A percentile compares a stretch with the other conserved stretches of the same genome.
phyloP scores from a whole-genome alignment of 1,140 invertebrate species.

The Anoplolepis gracilipes region DNA sequence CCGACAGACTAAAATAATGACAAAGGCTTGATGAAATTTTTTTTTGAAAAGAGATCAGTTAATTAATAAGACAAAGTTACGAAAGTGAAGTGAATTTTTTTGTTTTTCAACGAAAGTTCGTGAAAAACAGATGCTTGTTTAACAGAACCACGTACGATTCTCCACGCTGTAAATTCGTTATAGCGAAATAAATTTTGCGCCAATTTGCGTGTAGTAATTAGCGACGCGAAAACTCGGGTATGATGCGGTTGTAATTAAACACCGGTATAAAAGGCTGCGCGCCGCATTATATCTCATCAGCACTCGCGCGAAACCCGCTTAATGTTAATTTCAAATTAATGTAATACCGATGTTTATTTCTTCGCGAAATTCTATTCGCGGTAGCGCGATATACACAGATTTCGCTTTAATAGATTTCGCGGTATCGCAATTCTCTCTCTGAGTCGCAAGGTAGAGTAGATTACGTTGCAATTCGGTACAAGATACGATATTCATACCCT shows the following conservation, averaged over 20 bases:
- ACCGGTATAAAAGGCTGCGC: slow-evolving; percentile 44
- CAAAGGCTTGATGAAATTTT: not conserved
- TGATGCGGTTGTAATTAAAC: slow-evolving; percentile 55
- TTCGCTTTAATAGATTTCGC: slow-evolving; percentile 44
- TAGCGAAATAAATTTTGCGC: slow-evolving; percentile 42
- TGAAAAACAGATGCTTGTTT: not conserved
- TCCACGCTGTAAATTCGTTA: slow-evolving; percentile 10
- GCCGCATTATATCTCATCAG: slow-evolving; percentile 51
- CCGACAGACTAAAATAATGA: not conserved
- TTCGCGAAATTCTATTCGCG: slow-evolving; percentile 20
- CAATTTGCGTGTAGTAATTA: slow-evolving; percentile 54
- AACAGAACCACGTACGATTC: not conserved
- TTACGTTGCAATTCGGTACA: slow-evolving; percentile 15
- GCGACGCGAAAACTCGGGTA: slow-evolving; percentile 41
- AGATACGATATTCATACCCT: not conserved
- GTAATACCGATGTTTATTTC: slow-evolving; percentile 49
- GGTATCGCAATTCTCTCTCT: not conserved
- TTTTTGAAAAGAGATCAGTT: not conserved
- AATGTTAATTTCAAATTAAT: slow-evolving; percentile 61
- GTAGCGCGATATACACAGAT: not conserved
- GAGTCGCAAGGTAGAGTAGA: not conserved
- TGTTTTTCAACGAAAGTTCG: not conserved
- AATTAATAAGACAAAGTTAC: not conserved
- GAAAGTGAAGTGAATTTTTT: not conserved
- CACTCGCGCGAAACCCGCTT: slow-evolving; percentile 39